A percentile compares a stretch with the other conserved stretches of the same genome.
Conservation (phyloP, 2,888 invertebrate genomes). For the Lathronympha strigana region DNA sequence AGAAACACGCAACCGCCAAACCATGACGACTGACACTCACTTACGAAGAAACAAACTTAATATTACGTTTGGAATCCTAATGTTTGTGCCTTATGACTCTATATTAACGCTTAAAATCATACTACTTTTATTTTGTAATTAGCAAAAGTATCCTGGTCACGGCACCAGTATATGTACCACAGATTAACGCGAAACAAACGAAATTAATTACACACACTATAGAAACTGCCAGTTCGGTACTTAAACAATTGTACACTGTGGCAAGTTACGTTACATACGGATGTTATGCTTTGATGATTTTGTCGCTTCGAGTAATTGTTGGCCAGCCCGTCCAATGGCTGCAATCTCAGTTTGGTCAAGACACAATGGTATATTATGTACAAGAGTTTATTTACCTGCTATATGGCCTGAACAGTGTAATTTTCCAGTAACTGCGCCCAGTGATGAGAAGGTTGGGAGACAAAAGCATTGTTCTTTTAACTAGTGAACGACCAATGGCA, state of each 20-base stretch:
- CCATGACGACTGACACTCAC: constrained; percentile 75
- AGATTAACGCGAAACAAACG: constrained; percentile 49
- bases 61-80: constrained; percentile 36
- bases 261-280: constrained; percentile 51
- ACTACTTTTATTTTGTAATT: neutral
- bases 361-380: constrained; percentile 48
- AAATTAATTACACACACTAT: constrained; percentile 46
- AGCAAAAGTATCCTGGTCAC: constrained; percentile 32
- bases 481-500: constrained; percentile 30
- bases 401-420: constrained; percentile 66
- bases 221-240: constrained; percentile 40
- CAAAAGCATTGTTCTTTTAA: constrained; percentile 67
- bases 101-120: neutral
- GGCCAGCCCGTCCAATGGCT: constrained; percentile 55
- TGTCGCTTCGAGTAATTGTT: constrained; percentile 68
- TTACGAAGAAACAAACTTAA: constrained; percentile 51
- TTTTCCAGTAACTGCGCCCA: constrained; percentile 75
- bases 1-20: constrained; percentile 65
- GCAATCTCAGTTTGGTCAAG: constrained; percentile 49
- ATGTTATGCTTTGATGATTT: constrained; percentile 60
- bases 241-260: constrained; percentile 44
- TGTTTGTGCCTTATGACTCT: neutral
- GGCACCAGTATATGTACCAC: constrained; percentile 43
- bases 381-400: constrained; percentile 48
- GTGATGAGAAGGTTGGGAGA: constrained; percentile 72